Conservation (phyloP, 2,113 vertebrate genomes). For the Misgurnus anguillicaudatus region DNA sequence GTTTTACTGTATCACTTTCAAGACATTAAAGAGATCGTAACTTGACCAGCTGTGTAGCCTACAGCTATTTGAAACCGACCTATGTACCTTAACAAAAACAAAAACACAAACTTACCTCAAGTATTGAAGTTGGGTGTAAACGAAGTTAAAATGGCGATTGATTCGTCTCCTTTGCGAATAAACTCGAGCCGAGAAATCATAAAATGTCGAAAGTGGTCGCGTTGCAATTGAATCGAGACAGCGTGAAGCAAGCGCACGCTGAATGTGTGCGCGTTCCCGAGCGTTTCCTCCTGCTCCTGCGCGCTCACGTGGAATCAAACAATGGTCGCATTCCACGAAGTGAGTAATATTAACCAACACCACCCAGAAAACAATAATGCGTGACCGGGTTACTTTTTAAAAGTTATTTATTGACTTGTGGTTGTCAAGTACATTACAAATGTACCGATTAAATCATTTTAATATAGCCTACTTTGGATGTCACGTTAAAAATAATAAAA, state of each 20-base stretch:
- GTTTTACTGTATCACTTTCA: background rate
- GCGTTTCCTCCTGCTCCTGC: background rate
- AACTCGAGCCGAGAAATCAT: background rate
- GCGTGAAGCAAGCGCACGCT: background rate
- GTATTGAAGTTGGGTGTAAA: background rate
- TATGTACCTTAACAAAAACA: background rate
- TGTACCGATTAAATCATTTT: background rate
- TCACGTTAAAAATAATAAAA: background rate
- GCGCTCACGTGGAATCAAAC: background rate
- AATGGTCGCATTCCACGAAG: constrained; percentile 23
- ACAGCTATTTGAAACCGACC: constrained; percentile 7
- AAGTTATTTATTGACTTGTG: background rate
- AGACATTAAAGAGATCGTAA: background rate
- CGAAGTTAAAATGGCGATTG: background rate
- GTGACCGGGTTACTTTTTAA: background rate
- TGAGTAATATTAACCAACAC: constrained; percentile 14
- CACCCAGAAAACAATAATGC: background rate
- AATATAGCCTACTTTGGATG: background rate
- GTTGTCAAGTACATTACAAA: background rate
- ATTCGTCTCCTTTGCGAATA: background rate
- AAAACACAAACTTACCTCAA: constrained; percentile 33
- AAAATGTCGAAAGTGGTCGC: background rate
- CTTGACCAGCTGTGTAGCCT: background rate
- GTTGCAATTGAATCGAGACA: background rate
- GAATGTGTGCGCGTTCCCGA: background rate